A percentile compares a stretch with the other conserved stretches of the same genome.
phyloP scores from a whole-genome alignment of 2,888 invertebrate genomes.

The Drosophila subquinaria region DNA sequence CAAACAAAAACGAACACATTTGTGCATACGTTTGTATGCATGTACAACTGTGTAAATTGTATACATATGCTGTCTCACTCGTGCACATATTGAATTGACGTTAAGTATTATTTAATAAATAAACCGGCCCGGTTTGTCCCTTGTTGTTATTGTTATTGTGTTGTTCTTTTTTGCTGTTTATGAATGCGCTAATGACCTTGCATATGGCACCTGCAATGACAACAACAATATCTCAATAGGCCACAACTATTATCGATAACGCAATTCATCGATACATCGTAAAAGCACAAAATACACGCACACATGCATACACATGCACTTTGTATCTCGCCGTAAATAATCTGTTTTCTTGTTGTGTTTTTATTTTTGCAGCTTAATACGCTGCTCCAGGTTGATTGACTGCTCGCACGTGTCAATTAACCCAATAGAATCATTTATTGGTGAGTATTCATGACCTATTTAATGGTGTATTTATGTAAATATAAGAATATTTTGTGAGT shows the following conservation, averaged over 20 bases:
- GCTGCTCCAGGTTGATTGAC: constrained; percentile 41
- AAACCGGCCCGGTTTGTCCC: constrained; percentile 37
- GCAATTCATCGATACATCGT: constrained; percentile 29
- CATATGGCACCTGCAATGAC: constrained; percentile 42
- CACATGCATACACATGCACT: not conserved
- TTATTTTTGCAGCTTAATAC: constrained; percentile 24
- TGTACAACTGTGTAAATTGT: constrained; percentile 28
- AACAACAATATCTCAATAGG: constrained; percentile 2
- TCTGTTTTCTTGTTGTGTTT: constrained; percentile 4
- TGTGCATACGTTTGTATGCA: constrained; percentile 2
- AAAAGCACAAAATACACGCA: constrained; percentile 13
- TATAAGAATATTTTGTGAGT: not conserved
- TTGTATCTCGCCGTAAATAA: constrained; percentile 1
- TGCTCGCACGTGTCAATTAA: constrained; percentile 45
- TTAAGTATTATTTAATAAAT: constrained; percentile 60
- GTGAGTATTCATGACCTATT: constrained; percentile 26
- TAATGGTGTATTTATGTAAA: not conserved
- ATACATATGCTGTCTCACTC: constrained; percentile 40
- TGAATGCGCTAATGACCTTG: constrained; percentile 49
- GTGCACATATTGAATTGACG: constrained; percentile 33
- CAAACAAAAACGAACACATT: constrained; percentile 39
- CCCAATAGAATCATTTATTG: constrained; percentile 38
- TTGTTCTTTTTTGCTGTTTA: constrained; percentile 32
- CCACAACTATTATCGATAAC: constrained; percentile 33
- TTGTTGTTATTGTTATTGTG: constrained; percentile 27